Percentiles rank a stretch among this genome's conserved stretches.
Evolutionary conservation across 2,113 vertebrate species (phyloP).

Genomic region (Scomber colias): DNA sequence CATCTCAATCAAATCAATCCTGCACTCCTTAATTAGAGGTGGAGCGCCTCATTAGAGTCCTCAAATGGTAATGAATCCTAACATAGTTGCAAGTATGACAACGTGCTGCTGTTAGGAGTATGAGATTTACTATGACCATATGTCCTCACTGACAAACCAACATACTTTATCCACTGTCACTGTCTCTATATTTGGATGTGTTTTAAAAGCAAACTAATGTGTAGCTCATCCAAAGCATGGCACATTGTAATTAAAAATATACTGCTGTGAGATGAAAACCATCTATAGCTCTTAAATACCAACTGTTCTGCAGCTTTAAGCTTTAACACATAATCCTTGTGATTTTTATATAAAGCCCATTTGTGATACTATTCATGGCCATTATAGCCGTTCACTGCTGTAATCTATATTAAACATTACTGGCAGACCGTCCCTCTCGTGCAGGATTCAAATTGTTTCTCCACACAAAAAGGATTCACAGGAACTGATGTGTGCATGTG

Average conservation of each 20-base stretch:
- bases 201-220: not conserved
- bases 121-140: not conserved
- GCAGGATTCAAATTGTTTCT: too few relatives aligned
- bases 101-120: not conserved
- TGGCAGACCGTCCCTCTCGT: too few relatives aligned
- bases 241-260: not conserved
- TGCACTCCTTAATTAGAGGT: not conserved
- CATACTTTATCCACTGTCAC: not conserved
- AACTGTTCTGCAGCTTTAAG: constrained; percentile 14
- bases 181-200: not conserved
- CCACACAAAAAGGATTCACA: too few relatives aligned
- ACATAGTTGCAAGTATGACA: not conserved
- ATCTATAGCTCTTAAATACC: constrained; percentile 8
- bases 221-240: not conserved
- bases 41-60: not conserved
- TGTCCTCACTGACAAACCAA: not conserved
- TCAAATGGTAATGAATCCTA: not conserved
- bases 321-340: constrained; percentile 4
- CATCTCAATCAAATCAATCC: not conserved
- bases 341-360: constrained; percentile 5
- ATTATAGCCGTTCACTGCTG: not conserved
- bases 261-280: not conserved
- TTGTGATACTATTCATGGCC: not conserved
- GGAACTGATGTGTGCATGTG: too few relatives aligned
- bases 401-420: not conserved